Conservation (phyloP, 1,140 invertebrate genomes). For the Panagrolaimus sp. region DNA sequence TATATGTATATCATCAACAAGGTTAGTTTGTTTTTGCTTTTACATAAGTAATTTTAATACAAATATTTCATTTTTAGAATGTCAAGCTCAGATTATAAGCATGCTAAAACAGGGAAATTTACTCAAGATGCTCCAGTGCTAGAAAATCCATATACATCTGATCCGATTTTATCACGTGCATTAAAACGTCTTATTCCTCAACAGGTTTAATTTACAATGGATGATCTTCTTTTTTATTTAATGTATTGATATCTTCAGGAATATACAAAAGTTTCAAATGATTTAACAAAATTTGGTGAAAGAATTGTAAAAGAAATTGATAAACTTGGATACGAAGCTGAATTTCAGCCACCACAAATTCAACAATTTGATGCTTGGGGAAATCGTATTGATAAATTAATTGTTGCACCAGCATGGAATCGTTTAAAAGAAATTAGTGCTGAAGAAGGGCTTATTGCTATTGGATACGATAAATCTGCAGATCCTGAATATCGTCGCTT, state of each 20-base stretch:
- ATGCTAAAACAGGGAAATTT: slow-evolving; percentile 39
- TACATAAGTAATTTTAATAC: not conserved
- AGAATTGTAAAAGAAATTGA: slow-evolving; percentile 62
- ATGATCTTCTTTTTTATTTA: not conserved
- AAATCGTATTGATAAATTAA: slow-evolving; percentile 61
- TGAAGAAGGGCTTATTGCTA: slow-evolving; percentile 64
- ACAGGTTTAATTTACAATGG: not conserved
- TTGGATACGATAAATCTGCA: slow-evolving; percentile 63
- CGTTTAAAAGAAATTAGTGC: slow-evolving; percentile 64
- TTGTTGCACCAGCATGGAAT: slow-evolving; percentile 64
- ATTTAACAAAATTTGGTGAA: slow-evolving; percentile 62
- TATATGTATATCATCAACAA: not conserved
- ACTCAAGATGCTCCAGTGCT: slow-evolving; percentile 28
- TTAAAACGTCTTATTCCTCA: slow-evolving; percentile 20
- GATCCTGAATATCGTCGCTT: slow-evolving; percentile 61
- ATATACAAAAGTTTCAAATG: slow-evolving; percentile 57
- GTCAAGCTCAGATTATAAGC: slow-evolving; percentile 21
- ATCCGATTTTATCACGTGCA: slow-evolving; percentile 26
- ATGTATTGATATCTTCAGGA: slow-evolving; percentile 23
- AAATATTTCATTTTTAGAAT: slow-evolving; percentile 13
- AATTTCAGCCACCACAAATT: slow-evolving; percentile 62
- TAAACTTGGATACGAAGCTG: slow-evolving; percentile 62
- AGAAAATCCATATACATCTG: slow-evolving; percentile 40
- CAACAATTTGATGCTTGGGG: slow-evolving; percentile 64
- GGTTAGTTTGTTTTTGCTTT: slow-evolving; percentile 10